Evolutionary conservation across 1,140 invertebrate genomes (phyloP), one percentile per base, ranked within the genome.

Genomic region (Nasonia longicornis): DNA sequence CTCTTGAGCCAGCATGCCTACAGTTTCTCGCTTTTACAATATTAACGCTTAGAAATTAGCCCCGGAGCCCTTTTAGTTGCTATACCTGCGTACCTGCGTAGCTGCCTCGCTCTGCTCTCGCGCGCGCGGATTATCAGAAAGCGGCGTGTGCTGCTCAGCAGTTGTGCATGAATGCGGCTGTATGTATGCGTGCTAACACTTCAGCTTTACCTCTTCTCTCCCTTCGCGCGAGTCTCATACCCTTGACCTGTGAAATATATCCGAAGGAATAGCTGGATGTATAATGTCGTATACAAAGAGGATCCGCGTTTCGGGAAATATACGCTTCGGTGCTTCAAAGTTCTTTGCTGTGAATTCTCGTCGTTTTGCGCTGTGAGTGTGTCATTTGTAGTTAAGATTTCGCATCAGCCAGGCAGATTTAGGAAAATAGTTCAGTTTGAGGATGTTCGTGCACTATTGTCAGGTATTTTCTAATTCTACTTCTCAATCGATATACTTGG

Each of bases 11-110:
- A 26, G 26, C 31, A 6, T n/a, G 52, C 29, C n/a, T 20, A 2
- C 16, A 75, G 73, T 63, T 75, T 63, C 31, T 35, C 63, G 35
- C 76, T 52, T 67, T 31, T 77, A n/a, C 26, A 77, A 52, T 77
- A 70, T 77, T 77, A 48, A 77, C 42, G 75, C 38, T 16, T 29
- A 29, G 38, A 69, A 69, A 45, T 77, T 67, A 48, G 11, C 38
- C 76, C 64, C 31, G 2, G 66, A 52, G 64, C 64, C 45, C 16
- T 77, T 77, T 70, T 26, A 71, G 11, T 35, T 35, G 2, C 31
- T 35, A 26, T 26, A 26, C 26, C 26, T 26, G 26, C 26, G 26
- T 26, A 26, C 26, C 26, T 26, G 26, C 26, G 26, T 26, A 12
- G 7, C 7, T 58, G 20, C 3, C 66, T 67, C 66, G 35, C 29